Conservation (phyloP, 2,888 invertebrate species). For the Plebejus melissa region DNA sequence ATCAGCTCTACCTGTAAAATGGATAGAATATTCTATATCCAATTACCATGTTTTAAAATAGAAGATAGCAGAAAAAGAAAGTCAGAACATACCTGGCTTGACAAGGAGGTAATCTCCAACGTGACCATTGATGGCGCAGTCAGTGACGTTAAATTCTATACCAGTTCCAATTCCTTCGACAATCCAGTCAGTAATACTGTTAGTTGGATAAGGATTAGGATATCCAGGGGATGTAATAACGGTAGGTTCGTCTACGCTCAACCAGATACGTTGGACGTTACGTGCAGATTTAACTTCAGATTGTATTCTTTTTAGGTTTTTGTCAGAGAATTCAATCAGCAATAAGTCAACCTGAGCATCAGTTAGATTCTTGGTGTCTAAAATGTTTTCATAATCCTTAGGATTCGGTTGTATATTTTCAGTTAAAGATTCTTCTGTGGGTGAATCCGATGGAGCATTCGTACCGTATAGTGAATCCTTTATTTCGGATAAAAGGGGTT, state of each 20-base stretch:
- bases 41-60: background rate
- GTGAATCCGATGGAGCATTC: background rate
- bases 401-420: constrained; percentile 18
- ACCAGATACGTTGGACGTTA: constrained; percentile 28
- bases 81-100: constrained; percentile 54
- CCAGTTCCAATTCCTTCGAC: constrained; percentile 61
- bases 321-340: constrained; percentile 45
- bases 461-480: background rate
- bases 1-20: constrained; percentile 53
- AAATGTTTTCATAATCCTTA: constrained; percentile 28
- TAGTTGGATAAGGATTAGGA: constrained; percentile 53
- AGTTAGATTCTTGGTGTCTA: constrained; percentile 40
- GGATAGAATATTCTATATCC: background rate
- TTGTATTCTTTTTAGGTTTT: constrained; percentile 27
- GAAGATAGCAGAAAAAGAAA: background rate
- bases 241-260: constrained; percentile 48
- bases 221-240: constrained; percentile 55
- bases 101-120: constrained; percentile 61
- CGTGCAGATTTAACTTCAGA: constrained; percentile 30
- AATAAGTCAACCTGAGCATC: constrained; percentile 46
- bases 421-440: constrained; percentile 23
- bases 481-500: constrained; percentile 23
- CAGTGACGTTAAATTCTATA: constrained; percentile 65
- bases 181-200: constrained; percentile 58
- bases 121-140: constrained; percentile 56